Base-by-base conservation (phyloP, 1,140 invertebrate species). In the Drosophila novamexicana region DNA sequence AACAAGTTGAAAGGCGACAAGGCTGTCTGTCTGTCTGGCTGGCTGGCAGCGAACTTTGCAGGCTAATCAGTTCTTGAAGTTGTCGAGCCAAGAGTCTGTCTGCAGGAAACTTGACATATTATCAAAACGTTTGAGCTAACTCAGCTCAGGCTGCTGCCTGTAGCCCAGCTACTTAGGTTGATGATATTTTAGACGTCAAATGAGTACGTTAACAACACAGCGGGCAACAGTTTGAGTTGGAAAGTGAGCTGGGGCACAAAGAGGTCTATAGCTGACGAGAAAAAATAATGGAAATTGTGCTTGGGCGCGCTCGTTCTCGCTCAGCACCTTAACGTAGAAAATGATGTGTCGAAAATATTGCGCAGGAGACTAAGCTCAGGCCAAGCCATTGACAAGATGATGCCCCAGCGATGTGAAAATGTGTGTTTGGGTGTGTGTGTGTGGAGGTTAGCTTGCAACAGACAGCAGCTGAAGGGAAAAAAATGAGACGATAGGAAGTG, bases 261-360 rank as follows among this genome's bases (percentile, higher is more conserved):
- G 62, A 65, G 68, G 66, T 83, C 71, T 71, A 75, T 83, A 75
- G 79, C 66, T 79, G 77, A 64, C 42, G 72, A 8, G 36, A 40
- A 14, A 75, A 64, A 84, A 85, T 84, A 85, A 84, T 84, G 81
- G 77, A 81, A 85, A 85, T 80, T 85, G 62, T 59, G 73, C 56
- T 79, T 79, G 59, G 65, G 58, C 29, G 49, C 29, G 34, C 54
- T 40, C 47, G 22, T 39, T 37, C 37, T 44, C 53, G 42, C 63
- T 50, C 75, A 61, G 53, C 67, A 79, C 80, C 81, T 83, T 56
- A 77, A 77, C 81, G 80, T 83, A 65, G 81, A 84, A 85, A 85
- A 84, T 84, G 68, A 84, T 84, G 81, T 85, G 81, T 84, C 81
- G 81, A 85, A 80, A 81, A 70, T 79, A 62, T 58, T 59, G 63